These are phyloP conservation scores for Hydrolagus colliei DNA, from an alignment of 2,797 vertebrate genomes.

Conservation along the genomic window DNA sequence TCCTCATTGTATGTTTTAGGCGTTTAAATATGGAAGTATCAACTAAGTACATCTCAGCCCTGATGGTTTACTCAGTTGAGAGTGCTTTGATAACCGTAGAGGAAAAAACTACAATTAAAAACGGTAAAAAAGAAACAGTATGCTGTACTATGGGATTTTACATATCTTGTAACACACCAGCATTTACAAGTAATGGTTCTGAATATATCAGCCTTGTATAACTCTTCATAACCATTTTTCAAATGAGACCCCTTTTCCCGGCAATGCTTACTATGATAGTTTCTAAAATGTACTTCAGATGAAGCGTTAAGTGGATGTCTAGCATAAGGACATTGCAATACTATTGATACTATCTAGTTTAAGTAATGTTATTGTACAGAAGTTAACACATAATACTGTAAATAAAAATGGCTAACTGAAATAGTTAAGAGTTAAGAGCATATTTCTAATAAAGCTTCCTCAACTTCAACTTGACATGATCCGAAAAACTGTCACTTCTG, in stretches of 20 bases:
- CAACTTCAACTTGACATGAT: neutral
- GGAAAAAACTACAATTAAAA: constrained; percentile 11
- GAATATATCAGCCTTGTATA: neutral
- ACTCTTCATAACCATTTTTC: neutral
- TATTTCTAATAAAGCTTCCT: neutral
- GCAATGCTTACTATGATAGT: neutral
- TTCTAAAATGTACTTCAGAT: neutral
- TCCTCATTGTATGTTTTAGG: neutral
- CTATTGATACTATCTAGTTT: neutral
- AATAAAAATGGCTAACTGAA: neutral
- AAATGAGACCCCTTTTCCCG: neutral
- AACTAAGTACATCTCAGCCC: neutral
- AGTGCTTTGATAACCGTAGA: neutral
- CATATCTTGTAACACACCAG: neutral
- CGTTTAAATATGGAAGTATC: constrained; percentile 16
- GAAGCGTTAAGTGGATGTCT: constrained; percentile 1
- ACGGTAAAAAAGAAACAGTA: neutral
- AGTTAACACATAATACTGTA: neutral
- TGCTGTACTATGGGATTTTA: neutral
- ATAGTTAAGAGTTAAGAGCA: neutral
- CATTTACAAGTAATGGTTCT: constrained; percentile 15
- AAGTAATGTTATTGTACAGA: neutral
- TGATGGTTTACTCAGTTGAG: constrained; percentile 9
- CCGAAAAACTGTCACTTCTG: neutral
- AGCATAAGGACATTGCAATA: neutral